Conservation (phyloP, 2,888 invertebrate species). For the Hemicrepidius hirtus region DNA sequence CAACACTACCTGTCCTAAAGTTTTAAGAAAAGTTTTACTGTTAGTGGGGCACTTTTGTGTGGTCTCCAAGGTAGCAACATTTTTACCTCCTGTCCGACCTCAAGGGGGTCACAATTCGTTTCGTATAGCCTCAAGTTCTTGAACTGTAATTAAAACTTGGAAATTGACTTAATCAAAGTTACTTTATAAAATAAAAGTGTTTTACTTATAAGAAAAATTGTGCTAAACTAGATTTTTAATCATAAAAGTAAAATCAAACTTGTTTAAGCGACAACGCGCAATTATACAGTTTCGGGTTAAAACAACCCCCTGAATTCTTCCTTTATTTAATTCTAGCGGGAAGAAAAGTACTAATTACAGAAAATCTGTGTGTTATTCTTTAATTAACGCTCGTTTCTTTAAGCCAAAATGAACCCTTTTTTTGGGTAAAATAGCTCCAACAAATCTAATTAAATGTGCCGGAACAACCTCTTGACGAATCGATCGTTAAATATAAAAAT, state of each 20-base stretch:
- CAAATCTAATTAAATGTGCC: conserved; percentile 16
- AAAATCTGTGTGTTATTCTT: conserved; percentile 10
- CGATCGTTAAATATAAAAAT: conserved; percentile 6
- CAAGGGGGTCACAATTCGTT: neutral
- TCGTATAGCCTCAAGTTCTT: conserved; percentile 15
- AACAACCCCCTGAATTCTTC: neutral
- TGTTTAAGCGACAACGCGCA: too few species aligned
- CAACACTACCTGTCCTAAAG: neutral
- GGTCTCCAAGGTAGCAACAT: conserved; percentile 1
- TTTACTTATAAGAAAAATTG: conserved; percentile 2
- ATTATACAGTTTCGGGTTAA: neutral
- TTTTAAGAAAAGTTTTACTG: conserved; percentile 2
- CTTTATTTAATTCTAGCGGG: conserved; percentile 1
- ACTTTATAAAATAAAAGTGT: conserved; percentile 9
- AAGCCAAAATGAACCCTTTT: neutral
- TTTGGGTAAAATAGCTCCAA: neutral
- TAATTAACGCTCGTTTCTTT: conserved; percentile 11
- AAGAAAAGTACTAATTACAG: conserved; percentile 20
- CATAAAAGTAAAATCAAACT: conserved; percentile 19
- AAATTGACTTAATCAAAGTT: conserved; percentile 13
- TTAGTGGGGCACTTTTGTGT: neutral
- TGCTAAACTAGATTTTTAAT: conserved; percentile 13
- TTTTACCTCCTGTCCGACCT: conserved; percentile 4
- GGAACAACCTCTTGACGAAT: neutral
- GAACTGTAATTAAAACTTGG: conserved; percentile 28